phyloP scores from a whole-genome alignment of 2,113 vertebrate species.

The Plectropomus leopardus region DNA sequence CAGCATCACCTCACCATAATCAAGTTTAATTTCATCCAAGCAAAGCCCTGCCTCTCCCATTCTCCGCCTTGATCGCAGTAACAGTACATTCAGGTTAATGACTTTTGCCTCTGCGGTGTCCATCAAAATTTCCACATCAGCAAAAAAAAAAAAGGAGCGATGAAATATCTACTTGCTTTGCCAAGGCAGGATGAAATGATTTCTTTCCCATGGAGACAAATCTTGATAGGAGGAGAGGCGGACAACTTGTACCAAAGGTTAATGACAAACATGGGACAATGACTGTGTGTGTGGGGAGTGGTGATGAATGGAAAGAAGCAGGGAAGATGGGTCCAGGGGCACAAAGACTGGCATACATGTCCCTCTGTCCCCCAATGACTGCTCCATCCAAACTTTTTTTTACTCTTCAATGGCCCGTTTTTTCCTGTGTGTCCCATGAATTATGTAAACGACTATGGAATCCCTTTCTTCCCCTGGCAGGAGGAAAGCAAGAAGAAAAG shows the following conservation, averaged over 20 bases:
- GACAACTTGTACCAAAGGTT: conserved; percentile 92
- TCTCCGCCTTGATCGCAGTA: conserved; percentile 33
- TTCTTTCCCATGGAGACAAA: conserved; percentile 90
- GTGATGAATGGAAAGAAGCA: conserved; percentile 61
- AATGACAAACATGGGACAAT: conserved; percentile 93
- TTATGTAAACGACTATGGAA: conserved; percentile 92
- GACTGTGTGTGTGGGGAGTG: conserved; percentile 70
- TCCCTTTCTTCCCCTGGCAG: conserved; percentile 73
- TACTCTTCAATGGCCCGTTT: conserved; percentile 82
- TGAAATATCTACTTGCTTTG: conserved; percentile 76
- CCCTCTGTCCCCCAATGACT: conserved; percentile 52
- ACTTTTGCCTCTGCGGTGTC: conserved; percentile 64
- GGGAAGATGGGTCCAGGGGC: conserved; percentile 74
- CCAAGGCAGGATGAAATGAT: conserved; percentile 85
- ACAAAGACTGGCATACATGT: conserved; percentile 94
- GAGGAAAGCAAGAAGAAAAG: conserved; percentile 68
- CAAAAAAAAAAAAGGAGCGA: conserved; percentile 61
- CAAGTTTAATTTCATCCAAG: conserved; percentile 65
- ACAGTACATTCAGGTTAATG: conserved; percentile 62
- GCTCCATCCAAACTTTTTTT: conserved; percentile 67
- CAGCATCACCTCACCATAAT: conserved; percentile 40
- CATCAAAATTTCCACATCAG: conserved; percentile 84
- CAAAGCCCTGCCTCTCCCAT: conserved; percentile 30
- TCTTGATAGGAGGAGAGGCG: conserved; percentile 85
- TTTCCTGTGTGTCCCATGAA: conserved; percentile 93